phyloP scores from a whole-genome alignment of 2,888 invertebrate genomes.

The Linnaemya tessellans region DNA sequence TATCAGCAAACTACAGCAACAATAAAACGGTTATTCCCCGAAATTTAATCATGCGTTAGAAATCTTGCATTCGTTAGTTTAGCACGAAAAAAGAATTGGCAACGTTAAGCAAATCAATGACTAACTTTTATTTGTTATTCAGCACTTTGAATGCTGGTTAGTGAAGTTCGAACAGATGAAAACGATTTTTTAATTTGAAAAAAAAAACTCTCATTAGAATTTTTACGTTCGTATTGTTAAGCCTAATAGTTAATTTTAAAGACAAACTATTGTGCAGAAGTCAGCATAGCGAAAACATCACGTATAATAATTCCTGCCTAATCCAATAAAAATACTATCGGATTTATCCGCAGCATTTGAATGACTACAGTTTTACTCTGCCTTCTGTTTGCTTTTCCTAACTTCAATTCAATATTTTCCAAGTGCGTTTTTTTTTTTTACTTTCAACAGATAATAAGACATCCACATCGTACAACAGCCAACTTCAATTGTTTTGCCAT shows the following conservation, averaged over 20 bases:
- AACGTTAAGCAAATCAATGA: conserved; percentile 24
- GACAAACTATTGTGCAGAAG: too few species aligned
- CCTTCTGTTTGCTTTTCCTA: too few species aligned
- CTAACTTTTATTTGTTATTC: background rate
- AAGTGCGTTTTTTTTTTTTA: too few species aligned
- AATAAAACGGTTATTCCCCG: conserved; percentile 10
- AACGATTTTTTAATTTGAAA: background rate
- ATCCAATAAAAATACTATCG: too few species aligned
- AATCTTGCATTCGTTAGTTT: conserved; percentile 45
- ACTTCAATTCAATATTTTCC: too few species aligned
- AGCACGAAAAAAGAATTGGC: background rate
- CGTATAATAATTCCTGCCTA: too few species aligned
- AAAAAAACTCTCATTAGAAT: too few species aligned
- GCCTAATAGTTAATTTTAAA: too few species aligned
- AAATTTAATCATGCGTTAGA: conserved; percentile 62
- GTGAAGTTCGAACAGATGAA: background rate
- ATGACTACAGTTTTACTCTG: too few species aligned
- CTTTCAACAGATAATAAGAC: background rate
- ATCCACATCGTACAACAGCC: background rate
- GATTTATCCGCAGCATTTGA: too few species aligned
- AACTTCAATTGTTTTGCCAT: conserved; percentile 23
- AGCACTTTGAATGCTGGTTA: background rate
- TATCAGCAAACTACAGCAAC: conserved; percentile 11
- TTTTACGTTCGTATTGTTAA: too few species aligned
- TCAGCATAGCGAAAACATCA: too few species aligned